Conservation (phyloP, 2,888 invertebrate species). For the Drosophila mimetica region DNA sequence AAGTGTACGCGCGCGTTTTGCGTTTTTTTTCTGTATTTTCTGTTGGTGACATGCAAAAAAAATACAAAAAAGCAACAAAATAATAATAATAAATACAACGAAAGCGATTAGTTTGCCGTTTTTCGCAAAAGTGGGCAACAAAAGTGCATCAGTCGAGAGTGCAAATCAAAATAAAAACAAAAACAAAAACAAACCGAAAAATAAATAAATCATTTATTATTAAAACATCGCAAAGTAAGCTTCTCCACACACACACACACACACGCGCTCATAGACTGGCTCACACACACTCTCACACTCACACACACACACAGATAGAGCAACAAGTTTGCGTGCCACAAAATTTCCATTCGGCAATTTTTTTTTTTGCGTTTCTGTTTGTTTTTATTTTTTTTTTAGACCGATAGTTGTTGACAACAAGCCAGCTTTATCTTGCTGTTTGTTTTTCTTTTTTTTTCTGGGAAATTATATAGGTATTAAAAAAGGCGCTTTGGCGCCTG, state of each 20-base stretch:
- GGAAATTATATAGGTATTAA: constrained; percentile 1
- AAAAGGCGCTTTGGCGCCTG: not conserved
- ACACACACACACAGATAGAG: constrained; percentile 30
- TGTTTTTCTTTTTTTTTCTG: not conserved
- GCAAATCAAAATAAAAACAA: constrained; percentile 28
- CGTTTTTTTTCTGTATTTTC: constrained; percentile 9
- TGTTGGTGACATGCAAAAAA: constrained; percentile 70
- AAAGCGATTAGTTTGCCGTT: constrained; percentile 1
- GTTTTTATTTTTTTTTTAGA: constrained; percentile 22
- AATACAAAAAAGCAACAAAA: constrained; percentile 47
- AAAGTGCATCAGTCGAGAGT: constrained; percentile 33
- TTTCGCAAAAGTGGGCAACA: constrained; percentile 59
- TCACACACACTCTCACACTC: constrained; percentile 7
- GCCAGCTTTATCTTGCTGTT: constrained; percentile 20
- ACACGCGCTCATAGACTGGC: constrained; percentile 17
- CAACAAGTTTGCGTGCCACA: constrained; percentile 75
- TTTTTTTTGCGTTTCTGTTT: constrained; percentile 28
- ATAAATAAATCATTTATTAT: constrained; percentile 53
- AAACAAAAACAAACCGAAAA: constrained; percentile 21
- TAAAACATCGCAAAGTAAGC: constrained; percentile 60
- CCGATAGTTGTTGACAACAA: constrained; percentile 21
- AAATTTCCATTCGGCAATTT: constrained; percentile 65
- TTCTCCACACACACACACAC: constrained; percentile 30
- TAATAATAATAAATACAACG: constrained; percentile 30
- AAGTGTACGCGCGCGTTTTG: constrained; percentile 40